Evolutionary conservation across 2,113 vertebrate genomes (phyloP).

Genomic region (Syrrhaptes paradoxus): DNA sequence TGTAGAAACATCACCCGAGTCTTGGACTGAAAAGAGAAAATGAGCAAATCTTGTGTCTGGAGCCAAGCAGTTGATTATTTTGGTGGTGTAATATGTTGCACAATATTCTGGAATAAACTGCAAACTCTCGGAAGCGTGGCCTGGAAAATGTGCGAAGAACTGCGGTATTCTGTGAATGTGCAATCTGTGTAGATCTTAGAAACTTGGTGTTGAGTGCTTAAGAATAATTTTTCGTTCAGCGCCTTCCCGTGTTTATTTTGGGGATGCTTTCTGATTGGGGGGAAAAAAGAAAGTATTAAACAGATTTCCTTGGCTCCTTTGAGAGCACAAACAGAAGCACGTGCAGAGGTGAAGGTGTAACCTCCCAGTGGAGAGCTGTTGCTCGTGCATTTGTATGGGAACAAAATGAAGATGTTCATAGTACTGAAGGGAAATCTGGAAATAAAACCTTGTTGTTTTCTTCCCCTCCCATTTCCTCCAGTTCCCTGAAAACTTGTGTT

Average conservation of each 20-base stretch:
- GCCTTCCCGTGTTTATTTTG: constrained; percentile 42
- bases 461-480: neutral
- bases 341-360: neutral
- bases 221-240: constrained; percentile 13
- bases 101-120: constrained; percentile 57
- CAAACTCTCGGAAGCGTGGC: constrained; percentile 55
- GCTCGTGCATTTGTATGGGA: neutral
- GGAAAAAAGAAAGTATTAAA: neutral
- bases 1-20: neutral
- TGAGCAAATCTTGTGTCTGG: constrained; percentile 13
- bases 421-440: neutral
- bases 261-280: constrained; percentile 5
- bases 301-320: neutral
- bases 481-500: neutral
- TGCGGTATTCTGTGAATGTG: neutral
- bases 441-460: neutral
- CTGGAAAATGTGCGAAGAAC: constrained; percentile 55
- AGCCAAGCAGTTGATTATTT: constrained; percentile 43
- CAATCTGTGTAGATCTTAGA: neutral
- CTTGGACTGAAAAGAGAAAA: constrained; percentile 34
- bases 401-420: neutral
- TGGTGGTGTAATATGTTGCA: neutral
- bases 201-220: neutral
- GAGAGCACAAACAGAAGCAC: neutral
- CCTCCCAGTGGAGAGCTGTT: neutral